Evolutionary conservation across 2,113 vertebrate species (phyloP).

Genomic region (Daubentonia madagascariensis): DNA sequence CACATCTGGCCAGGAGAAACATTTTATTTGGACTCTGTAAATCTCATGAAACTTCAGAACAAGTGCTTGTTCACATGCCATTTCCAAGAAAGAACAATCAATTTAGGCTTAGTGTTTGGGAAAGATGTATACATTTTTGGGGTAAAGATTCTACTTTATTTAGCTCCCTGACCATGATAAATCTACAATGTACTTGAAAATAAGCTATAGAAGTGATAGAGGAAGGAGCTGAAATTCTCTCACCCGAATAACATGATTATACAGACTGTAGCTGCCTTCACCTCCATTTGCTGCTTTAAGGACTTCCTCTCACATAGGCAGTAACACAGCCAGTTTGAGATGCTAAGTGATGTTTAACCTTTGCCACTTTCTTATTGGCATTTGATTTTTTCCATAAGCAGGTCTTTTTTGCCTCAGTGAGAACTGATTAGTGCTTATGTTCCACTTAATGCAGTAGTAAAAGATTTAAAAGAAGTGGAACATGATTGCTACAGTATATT

Average conservation of each 20-base stretch:
- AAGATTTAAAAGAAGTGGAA: constrained; percentile 78
- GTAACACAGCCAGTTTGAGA: neutral
- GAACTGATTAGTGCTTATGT: constrained; percentile 61
- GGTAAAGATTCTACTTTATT: neutral
- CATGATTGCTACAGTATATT: constrained; percentile 67
- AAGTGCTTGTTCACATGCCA: neutral
- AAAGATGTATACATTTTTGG: neutral
- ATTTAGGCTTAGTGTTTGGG: neutral
- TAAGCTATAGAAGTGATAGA: neutral
- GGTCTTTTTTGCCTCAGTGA: constrained; percentile 64
- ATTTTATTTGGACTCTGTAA: neutral
- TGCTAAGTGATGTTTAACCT: constrained; percentile 54
- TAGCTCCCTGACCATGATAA: neutral
- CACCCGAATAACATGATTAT: neutral
- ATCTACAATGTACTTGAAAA: constrained; percentile 36
- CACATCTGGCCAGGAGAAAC: no score
- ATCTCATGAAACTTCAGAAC: neutral
- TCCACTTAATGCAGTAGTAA: constrained; percentile 76
- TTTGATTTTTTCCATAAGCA: constrained; percentile 69
- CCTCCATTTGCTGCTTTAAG: constrained; percentile 38
- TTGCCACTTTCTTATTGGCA: constrained; percentile 59
- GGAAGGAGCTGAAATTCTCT: neutral
- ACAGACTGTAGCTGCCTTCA: neutral
- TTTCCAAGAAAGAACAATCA: neutral
- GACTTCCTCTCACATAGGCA: constrained; percentile 19